Evolutionary conservation across 1,140 invertebrate species (phyloP).

Genomic region (Polypedilum pembai): DNA sequence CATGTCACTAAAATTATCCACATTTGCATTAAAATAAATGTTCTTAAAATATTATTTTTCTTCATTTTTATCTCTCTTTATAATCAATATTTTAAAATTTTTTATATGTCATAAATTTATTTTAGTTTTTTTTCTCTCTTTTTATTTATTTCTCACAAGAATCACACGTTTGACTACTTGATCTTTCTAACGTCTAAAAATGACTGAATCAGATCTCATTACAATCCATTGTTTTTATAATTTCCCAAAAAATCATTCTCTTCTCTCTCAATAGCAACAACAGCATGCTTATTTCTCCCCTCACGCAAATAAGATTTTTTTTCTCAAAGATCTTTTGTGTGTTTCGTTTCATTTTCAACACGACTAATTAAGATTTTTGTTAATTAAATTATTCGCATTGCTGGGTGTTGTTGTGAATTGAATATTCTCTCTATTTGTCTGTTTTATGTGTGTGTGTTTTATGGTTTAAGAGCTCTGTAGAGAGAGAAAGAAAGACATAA

Average conservation of each 20-base stretch:
- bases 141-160: not conserved
- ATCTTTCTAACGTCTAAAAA: not conserved
- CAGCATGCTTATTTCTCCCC: not conserved
- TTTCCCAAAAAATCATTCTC: not conserved
- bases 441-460: too few relatives aligned
- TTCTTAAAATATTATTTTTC: too few relatives aligned
- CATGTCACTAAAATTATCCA: not conserved
- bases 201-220: constrained; percentile 22
- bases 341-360: not conserved
- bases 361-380: not conserved
- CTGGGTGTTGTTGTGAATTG: not conserved
- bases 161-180: not conserved
- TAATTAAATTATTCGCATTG: not conserved
- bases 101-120: not conserved
- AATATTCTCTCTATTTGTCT: too few relatives aligned
- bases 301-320: constrained; percentile 2
- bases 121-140: not conserved
- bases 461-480: too few relatives aligned
- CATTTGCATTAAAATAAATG: too few relatives aligned
- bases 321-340: not conserved
- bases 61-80: not conserved
- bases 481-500: too few relatives aligned
- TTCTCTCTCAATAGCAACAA: not conserved
- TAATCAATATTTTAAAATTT: not conserved
- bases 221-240: constrained; percentile 23